Base-by-base conservation (phyloP, 2,113 vertebrate genomes). In the Rafetus swinhoei region DNA sequence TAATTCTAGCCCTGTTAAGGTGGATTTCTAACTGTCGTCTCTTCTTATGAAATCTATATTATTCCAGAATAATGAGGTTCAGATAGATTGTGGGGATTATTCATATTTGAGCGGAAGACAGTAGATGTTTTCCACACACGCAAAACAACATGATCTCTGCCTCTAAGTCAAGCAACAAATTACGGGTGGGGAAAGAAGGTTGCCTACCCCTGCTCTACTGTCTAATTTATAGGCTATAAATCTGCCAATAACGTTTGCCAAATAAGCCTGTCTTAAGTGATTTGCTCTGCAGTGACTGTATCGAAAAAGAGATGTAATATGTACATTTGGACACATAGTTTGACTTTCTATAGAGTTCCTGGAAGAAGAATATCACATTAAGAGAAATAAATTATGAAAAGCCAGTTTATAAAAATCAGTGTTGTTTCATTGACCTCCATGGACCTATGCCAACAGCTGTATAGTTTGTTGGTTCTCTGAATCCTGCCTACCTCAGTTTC, bases 311-410 rank as follows among this genome's bases (percentile, higher is more conserved):
- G 45, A 45, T 45, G 45, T 45, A 45, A 5, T 45, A 45, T 45
- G 45, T 45, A 45, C 45, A 6, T 45, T 45, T 45, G 45, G 45
- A 76, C 57, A 72, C 45, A 57, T 82, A 13, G 10, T 60, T 72
- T 19, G 45, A 54, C 45, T 81, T 8, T 77, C 32, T 32, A 1
- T 45, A 91, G 79, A 15, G 84, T 94, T 90, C 59, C 69, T 84
- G 72, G 32, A 82, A 53, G 25, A 59, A 79, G 57, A 93, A 45
- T 91, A 88, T 69, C 57, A 86, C 88, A 84, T 39, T 32, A 72
- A 94, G 92, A 77, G 83, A 88, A 86, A 92, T 82, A 79, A 92
- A 95, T 82, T 82, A 91, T 90, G 86, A 69, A 76, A 0, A 83
- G 60, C 90, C 69, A 57, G 52, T 5, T 72, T 18, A 95, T 76